These are phyloP conservation scores for Pipistrellus kuhlii DNA, from an alignment of 2,797 vertebrate genomes.

Conservation along the genomic window DNA sequence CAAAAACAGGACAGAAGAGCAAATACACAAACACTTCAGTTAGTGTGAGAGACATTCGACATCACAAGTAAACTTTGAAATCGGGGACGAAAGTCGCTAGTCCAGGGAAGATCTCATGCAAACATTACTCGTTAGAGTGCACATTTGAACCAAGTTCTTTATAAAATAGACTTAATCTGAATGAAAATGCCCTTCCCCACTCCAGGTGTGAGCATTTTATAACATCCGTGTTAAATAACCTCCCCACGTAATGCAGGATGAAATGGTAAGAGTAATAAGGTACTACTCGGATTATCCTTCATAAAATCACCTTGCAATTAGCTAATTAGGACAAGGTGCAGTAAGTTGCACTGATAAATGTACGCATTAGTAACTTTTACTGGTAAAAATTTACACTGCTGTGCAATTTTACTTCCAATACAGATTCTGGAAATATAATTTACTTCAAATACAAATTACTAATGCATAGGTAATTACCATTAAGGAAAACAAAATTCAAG, in stretches of 20 bases:
- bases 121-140: constrained; percentile 68
- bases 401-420: constrained; percentile 45
- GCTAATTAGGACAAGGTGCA: not conserved
- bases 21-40: constrained; percentile 89
- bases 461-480: constrained; percentile 22
- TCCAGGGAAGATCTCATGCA: constrained; percentile 82
- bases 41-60: constrained; percentile 88
- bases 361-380: not conserved
- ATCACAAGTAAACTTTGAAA: constrained; percentile 86
- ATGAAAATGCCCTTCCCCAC: constrained; percentile 58
- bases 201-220: constrained; percentile 39
- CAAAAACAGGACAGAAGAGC: constrained; percentile 89
- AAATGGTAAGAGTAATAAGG: constrained; percentile 2
- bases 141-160: constrained; percentile 46
- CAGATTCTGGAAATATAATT: constrained; percentile 2
- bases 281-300: not conserved
- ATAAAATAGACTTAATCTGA: constrained; percentile 59
- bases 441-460: not conserved
- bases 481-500: constrained; percentile 63
- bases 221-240: not conserved
- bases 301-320: constrained; percentile 49
- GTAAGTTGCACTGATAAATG: not conserved
- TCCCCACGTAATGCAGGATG: not conserved
- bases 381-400: constrained; percentile 2
- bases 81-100: constrained; percentile 74